A percentile compares a stretch with the other conserved stretches of the same genome.
Evolutionary conservation across 2,113 vertebrate species (phyloP).

Genomic region (Trinectes maculatus): DNA sequence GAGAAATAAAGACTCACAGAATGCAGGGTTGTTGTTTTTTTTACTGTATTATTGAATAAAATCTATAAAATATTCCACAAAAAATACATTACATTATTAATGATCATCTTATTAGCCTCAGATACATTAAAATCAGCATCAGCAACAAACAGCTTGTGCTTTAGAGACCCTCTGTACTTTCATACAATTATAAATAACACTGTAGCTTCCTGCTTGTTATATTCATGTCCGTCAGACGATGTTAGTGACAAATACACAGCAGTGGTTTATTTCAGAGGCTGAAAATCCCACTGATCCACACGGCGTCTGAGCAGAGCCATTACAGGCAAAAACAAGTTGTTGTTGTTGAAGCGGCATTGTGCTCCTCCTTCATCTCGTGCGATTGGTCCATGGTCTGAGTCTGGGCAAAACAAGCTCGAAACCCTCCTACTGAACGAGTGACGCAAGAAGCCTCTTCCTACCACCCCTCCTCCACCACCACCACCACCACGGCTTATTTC

Average conservation of each 20-base stretch:
- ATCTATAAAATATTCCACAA: slow-evolving; percentile 70
- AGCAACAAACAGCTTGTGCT: slow-evolving; percentile 53
- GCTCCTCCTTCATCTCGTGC: slow-evolving; percentile 32
- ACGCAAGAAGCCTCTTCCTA: slow-evolving; percentile 51
- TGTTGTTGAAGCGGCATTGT: slow-evolving; percentile 43
- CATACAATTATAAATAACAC: slow-evolving; percentile 66
- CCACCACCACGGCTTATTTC: slow-evolving; percentile 17
- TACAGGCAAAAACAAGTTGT: slow-evolving; percentile 64
- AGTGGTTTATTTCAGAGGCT: slow-evolving; percentile 16
- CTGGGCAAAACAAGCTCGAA: slow-evolving; percentile 63
- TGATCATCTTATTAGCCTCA: slow-evolving; percentile 29
- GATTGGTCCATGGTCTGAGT: slow-evolving; percentile 65
- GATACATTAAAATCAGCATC: slow-evolving; percentile 29
- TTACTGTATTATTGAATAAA: slow-evolving; percentile 62
- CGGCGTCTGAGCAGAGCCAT: slow-evolving; percentile 33
- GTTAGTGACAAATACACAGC: not conserved
- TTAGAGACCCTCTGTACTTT: slow-evolving; percentile 31
- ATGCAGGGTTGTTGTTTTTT: not conserved
- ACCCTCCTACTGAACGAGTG: slow-evolving; percentile 61
- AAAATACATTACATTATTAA: slow-evolving; percentile 61
- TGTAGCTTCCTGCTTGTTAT: slow-evolving; percentile 13
- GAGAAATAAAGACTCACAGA: slow-evolving; percentile 26
- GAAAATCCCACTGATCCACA: slow-evolving; percentile 11
- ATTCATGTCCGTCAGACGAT: slow-evolving; percentile 4
- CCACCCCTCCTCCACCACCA: slow-evolving; percentile 34